Conservation (phyloP, 2,797 vertebrate genomes). For the Alectoris magna region DNA sequence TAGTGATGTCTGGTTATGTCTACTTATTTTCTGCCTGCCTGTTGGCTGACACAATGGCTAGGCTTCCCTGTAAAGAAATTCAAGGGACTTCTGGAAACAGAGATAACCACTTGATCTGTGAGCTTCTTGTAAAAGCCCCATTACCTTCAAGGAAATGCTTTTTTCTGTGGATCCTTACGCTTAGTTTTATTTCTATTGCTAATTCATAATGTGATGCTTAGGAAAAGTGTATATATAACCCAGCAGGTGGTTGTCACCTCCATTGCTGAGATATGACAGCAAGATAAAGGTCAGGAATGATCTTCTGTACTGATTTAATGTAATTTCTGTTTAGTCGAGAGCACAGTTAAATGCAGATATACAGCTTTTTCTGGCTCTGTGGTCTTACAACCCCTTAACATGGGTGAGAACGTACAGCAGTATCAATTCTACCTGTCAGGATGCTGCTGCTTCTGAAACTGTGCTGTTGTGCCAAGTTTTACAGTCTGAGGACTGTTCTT, state of each 20-base stretch:
- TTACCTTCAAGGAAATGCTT: background rate
- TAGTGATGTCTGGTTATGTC: background rate
- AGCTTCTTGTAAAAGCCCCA: background rate
- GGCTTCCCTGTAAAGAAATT: background rate
- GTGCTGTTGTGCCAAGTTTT: background rate
- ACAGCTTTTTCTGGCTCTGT: background rate
- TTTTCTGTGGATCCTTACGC: background rate
- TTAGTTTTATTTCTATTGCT: background rate
- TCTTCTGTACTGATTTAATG: background rate
- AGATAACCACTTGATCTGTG: background rate
- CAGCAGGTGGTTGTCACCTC: background rate
- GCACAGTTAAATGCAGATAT: background rate
- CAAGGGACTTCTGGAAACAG: background rate
- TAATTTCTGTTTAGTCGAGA: background rate
- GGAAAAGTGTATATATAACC: background rate
- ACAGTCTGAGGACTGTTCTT: background rate
- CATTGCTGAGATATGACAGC: background rate
- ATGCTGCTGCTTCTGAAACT: background rate
- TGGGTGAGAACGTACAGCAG: background rate
- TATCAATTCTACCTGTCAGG: background rate
- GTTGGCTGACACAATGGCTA: background rate
- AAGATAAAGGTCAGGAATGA: background rate
- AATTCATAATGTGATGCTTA: background rate
- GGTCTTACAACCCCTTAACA: background rate
- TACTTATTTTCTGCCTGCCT: background rate